These are phyloP conservation scores for Ypsolopha scabrella DNA, from an alignment of 2,888 invertebrate genomes.

Conservation along the genomic window DNA sequence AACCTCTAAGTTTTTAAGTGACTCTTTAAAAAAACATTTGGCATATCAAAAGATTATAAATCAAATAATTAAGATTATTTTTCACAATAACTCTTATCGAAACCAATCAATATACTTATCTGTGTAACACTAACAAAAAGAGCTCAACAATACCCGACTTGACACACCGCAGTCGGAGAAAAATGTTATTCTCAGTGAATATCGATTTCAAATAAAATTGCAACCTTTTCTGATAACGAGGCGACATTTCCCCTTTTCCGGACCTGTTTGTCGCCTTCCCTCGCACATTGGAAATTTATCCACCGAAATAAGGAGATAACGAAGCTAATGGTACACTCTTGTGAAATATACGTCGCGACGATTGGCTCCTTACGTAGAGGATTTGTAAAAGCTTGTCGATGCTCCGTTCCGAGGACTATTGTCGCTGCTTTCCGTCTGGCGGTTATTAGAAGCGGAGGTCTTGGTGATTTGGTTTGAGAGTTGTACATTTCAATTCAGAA, in stretches of 20 bases:
- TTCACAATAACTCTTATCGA: too few species aligned
- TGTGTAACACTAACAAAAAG: constrained; percentile 15
- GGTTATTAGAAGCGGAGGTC: too few species aligned
- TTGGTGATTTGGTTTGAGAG: too few species aligned
- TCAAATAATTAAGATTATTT: too few species aligned
- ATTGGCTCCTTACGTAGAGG: constrained; percentile 15
- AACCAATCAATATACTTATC: too few species aligned
- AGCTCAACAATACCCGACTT: constrained; percentile 12
- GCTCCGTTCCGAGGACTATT: too few species aligned
- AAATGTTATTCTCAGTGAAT: constrained; percentile 52
- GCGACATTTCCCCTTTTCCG: constrained; percentile 64
- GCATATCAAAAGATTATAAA: too few species aligned
- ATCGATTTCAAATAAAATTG: constrained; percentile 71
- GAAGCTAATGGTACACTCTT: constrained; percentile 46
- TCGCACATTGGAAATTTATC: constrained; percentile 61
- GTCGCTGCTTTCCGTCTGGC: not conserved
- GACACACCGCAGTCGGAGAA: constrained; percentile 24
- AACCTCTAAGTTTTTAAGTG: too few species aligned
- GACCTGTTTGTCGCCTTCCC: constrained; percentile 45
- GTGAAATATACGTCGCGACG: constrained; percentile 33
- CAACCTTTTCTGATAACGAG: constrained; percentile 70
- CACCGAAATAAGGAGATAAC: constrained; percentile 68
- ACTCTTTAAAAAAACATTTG: too few species aligned
- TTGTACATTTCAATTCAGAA: too few species aligned
- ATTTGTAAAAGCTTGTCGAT: too few species aligned